These are phyloP conservation scores for Atlantisia rogersi DNA, from an alignment of 2,113 vertebrate genomes.

Conservation along the genomic window DNA sequence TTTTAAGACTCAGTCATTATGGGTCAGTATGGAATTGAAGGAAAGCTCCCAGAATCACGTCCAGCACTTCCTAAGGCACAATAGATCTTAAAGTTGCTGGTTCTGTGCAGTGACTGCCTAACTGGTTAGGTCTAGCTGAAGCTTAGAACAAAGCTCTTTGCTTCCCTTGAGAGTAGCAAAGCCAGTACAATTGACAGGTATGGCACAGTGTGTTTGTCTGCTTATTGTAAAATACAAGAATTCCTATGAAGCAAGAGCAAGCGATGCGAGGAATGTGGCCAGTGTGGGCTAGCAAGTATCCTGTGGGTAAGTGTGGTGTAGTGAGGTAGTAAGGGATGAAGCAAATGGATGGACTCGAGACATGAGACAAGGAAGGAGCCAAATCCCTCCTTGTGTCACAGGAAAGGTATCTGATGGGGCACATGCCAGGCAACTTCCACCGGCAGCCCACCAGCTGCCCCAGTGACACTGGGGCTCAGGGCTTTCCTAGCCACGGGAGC, in stretches of 20 bases:
- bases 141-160: neutral
- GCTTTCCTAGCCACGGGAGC: too few relatives aligned
- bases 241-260: neutral
- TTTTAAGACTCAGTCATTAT: neutral
- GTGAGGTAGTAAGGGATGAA: neutral
- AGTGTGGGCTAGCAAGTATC: neutral
- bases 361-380: neutral
- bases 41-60: neutral
- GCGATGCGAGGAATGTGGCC: neutral
- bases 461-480: too few relatives aligned
- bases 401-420: constrained; percentile 25
- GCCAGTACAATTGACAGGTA: neutral
- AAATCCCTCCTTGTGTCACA: neutral
- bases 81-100: neutral
- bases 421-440: neutral
- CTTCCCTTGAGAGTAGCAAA: neutral
- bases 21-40: neutral
- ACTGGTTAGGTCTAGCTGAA: neutral
- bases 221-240: neutral
- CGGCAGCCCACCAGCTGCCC: too few relatives aligned
- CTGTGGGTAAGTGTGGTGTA: neutral
- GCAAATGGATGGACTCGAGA: neutral
- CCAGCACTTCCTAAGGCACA: neutral
- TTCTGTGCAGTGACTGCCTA: neutral
- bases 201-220: neutral